Evolutionary conservation across 92 coral and sea anemone genomes (phyloP), one percentile per base, ranked within the genome.

Genomic region (Paramuricea clavata): DNA sequence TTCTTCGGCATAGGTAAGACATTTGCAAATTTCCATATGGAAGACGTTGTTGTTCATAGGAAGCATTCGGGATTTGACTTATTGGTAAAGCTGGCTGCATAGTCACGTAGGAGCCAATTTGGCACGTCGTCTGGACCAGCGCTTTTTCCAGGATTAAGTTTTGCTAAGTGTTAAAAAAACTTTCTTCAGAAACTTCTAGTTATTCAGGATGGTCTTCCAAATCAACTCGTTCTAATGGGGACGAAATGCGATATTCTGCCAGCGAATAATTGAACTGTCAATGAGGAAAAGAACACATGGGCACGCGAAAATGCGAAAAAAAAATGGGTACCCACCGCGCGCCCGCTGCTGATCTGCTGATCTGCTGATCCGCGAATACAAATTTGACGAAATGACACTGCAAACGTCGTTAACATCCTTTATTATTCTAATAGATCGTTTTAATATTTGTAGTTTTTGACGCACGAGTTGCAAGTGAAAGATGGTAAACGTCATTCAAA

Each of bases 401-500:
- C n/a, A n/a, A n/a, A n/a, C n/a, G n/a, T n/a, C n/a, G n/a, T n/a
- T n/a, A n/a, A n/a, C n/a, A n/a, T n/a, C n/a, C n/a, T n/a, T n/a
- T n/a, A n/a, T n/a, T n/a, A n/a, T n/a, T n/a, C n/a, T n/a, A n/a
- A n/a, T n/a, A n/a, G n/a, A n/a, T n/a, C n/a, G 16, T 47, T 85
- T 65, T 65, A 33, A 22, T 22, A n/a, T 57, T 34, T 77, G 62
- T 74, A 96, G 99, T 96, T 96, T 84, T 87, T 96, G 72, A 90
- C 87, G 17, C 95, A 91, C 75, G 98, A 96, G 82, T 93, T 96
- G 12, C 1, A 96, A 33, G 91, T 88, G 22, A 87, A 92, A 56
- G 98, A 96, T 49, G 69, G 76, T 57, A 90, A 91, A 47, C 93
- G 98, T 12, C 95, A 94, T 35, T 87, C 91, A 28, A 88, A 91